These are phyloP conservation scores for Oceanites oceanicus DNA, from an alignment of 2,113 vertebrate species.

Conservation along the genomic window DNA sequence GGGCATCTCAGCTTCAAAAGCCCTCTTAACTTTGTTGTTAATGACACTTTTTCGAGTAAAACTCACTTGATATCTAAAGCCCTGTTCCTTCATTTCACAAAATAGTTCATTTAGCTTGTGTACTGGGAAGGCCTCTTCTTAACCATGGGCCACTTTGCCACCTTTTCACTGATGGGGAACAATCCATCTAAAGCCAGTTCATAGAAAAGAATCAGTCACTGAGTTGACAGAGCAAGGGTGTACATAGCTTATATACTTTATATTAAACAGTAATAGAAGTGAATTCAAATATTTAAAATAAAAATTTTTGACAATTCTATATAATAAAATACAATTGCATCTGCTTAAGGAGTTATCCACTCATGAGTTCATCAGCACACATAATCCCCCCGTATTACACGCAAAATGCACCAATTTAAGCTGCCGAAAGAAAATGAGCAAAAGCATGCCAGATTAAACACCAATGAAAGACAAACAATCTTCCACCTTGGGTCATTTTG, in stretches of 20 bases:
- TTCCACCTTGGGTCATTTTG: neutral
- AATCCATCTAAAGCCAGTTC: neutral
- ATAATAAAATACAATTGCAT: neutral
- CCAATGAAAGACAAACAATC: neutral
- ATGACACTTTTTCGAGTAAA: neutral
- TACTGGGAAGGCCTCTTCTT: neutral
- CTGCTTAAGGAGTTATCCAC: neutral
- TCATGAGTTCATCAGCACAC: neutral
- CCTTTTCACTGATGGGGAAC: neutral
- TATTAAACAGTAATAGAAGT: neutral
- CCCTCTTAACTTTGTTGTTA: neutral
- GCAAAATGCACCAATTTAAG: neutral
- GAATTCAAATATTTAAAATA: neutral
- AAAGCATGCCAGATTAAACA: neutral
- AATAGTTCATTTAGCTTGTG: neutral
- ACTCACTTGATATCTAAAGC: neutral
- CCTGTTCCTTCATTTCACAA: neutral
- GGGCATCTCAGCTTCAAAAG: neutral
- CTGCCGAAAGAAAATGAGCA: neutral
- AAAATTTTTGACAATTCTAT: neutral
- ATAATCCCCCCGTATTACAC: neutral
- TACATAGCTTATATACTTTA: accelerated
- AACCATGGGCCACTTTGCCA: neutral
- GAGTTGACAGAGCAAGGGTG: neutral
- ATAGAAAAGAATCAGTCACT: neutral